phyloP scores from a whole-genome alignment of 2,797 vertebrate genomes.

The Mallotus villosus region DNA sequence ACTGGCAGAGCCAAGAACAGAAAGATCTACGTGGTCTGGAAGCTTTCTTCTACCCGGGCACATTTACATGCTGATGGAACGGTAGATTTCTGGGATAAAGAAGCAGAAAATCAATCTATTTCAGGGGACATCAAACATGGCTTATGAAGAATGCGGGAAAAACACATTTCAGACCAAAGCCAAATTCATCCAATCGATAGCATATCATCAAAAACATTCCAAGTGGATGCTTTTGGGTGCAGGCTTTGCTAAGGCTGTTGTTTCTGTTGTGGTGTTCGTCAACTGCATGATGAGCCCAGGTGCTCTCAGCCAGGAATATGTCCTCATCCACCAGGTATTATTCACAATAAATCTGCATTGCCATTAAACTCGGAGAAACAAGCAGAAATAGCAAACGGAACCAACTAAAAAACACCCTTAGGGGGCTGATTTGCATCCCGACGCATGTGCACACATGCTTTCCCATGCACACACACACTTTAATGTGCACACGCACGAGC shows the following conservation, averaged over 20 bases:
- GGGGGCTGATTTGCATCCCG: neutral
- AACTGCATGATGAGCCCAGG: neutral
- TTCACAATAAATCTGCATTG: conserved; percentile 55
- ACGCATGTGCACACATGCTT: too few species aligned
- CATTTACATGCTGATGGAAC: conserved; percentile 1
- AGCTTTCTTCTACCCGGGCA: neutral
- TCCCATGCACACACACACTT: neutral
- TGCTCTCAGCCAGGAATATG: conserved; percentile 32
- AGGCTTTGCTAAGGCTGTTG: neutral
- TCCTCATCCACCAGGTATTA: conserved; percentile 41
- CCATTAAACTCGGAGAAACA: neutral
- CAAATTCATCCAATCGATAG: neutral
- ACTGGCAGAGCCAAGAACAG: neutral
- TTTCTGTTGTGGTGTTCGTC: neutral
- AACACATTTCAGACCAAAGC: neutral
- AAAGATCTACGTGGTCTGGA: neutral
- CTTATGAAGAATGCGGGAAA: neutral
- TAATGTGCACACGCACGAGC: too few species aligned
- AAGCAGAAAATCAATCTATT: neutral
- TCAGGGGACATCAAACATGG: neutral
- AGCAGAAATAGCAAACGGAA: neutral
- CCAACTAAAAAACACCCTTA: neutral
- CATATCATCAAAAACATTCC: neutral
- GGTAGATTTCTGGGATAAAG: neutral
- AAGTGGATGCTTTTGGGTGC: neutral